Evolutionary conservation across 2,888 invertebrate species (phyloP).

Genomic region (Acleris laterana): DNA sequence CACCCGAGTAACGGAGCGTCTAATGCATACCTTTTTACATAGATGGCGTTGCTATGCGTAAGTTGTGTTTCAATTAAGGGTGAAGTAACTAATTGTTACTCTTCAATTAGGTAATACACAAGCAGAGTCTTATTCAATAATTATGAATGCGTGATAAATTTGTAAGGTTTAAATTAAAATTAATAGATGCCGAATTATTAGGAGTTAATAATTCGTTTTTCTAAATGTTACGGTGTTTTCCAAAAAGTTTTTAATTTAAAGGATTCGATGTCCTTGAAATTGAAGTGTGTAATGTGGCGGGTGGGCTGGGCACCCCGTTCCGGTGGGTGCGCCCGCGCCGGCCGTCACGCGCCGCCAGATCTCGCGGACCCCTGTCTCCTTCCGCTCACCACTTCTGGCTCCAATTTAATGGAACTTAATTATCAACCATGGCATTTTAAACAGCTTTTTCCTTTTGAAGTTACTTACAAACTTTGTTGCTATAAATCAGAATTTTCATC

Average conservation of each 20-base stretch:
- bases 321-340: constrained; percentile 57
- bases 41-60: constrained; percentile 31
- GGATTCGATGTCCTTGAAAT: not conserved
- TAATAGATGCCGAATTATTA: too few species aligned
- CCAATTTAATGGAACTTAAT: constrained; percentile 29
- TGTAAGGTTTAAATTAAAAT: too few species aligned
- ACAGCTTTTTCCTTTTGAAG: constrained; percentile 15
- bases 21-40: constrained; percentile 22
- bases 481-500: constrained; percentile 4
- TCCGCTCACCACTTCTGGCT: constrained; percentile 38
- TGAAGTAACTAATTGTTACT: too few species aligned
- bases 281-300: constrained; percentile 22
- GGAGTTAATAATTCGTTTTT: too few species aligned
- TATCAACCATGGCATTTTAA: constrained; percentile 29
- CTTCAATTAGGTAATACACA: not conserved
- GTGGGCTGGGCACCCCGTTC: constrained; percentile 62
- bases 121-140: not conserved
- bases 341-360: constrained; percentile 61
- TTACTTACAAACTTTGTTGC: too few species aligned
- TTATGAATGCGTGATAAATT: too few species aligned
- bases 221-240: too few species aligned
- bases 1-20: constrained; percentile 10
- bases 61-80: not conserved
- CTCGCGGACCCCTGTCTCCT: constrained; percentile 43
- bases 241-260: too few species aligned